These are phyloP conservation scores for Microctenopoma lineatum DNA, from an alignment of 2,797 vertebrate genomes.

Conservation along the genomic window DNA sequence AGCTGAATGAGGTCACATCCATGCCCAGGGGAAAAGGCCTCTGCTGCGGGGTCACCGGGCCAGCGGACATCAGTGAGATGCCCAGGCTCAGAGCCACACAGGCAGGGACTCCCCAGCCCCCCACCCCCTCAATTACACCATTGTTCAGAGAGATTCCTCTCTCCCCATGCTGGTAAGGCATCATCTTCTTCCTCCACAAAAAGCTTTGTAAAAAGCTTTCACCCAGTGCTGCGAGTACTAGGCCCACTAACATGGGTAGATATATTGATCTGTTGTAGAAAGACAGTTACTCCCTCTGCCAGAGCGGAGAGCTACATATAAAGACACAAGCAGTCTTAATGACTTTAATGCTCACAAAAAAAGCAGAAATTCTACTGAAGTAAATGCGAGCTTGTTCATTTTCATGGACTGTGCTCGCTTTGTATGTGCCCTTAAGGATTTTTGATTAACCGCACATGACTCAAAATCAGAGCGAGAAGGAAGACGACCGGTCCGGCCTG, in stretches of 20 bases:
- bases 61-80: slow-evolving; percentile 75
- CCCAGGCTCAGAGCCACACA: slow-evolving; percentile 53
- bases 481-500: slow-evolving; percentile 39
- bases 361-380: slow-evolving; percentile 7
- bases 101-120: slow-evolving; percentile 62
- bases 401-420: slow-evolving; percentile 8
- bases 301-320: slow-evolving; percentile 61
- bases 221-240: slow-evolving; percentile 72
- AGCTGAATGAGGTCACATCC: slow-evolving; percentile 80
- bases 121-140: slow-evolving; percentile 80
- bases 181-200: slow-evolving; percentile 75
- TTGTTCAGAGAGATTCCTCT: slow-evolving; percentile 79
- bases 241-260: slow-evolving; percentile 75
- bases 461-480: slow-evolving; percentile 55
- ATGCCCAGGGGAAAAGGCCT: slow-evolving; percentile 71
- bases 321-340: slow-evolving; percentile 51
- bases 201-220: slow-evolving; percentile 83
- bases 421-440: slow-evolving; percentile 31
- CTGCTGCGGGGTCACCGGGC: slow-evolving; percentile 67
- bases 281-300: slow-evolving; percentile 68
- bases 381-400: slow-evolving; percentile 5
- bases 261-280: slow-evolving; percentile 85
- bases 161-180: slow-evolving; percentile 74
- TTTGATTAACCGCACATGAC: slow-evolving; percentile 49
- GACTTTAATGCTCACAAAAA: slow-evolving; percentile 12